Percentiles rank a stretch among this genome's conserved stretches.
Evolutionary conservation across 1,140 invertebrate genomes (phyloP).

Genomic region (Cydia fagiglandana): DNA sequence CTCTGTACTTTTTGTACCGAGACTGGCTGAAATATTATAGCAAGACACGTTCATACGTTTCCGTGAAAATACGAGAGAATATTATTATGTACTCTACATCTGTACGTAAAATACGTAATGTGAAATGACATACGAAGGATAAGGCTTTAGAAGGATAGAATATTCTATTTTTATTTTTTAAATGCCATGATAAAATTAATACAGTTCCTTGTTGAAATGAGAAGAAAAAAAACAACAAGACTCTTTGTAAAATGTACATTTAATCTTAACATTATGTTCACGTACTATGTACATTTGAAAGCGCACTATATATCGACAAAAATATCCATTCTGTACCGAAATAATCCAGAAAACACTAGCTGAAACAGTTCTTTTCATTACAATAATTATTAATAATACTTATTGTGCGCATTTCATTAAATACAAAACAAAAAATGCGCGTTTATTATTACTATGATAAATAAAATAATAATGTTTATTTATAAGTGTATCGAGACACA

Average conservation of each 20-base stretch:
- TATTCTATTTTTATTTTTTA: no score
- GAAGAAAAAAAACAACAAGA: constrained; percentile 45
- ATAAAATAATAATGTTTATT: constrained; percentile 17
- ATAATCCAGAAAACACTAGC: neutral
- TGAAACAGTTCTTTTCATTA: constrained; percentile 29
- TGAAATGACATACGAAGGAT: no score
- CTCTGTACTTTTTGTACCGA: no score
- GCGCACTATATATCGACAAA: constrained; percentile 71
- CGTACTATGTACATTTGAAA: constrained; percentile 74
- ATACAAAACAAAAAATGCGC: constrained; percentile 39
- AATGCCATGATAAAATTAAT: neutral
- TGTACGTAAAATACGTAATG: no score
- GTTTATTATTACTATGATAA: neutral
- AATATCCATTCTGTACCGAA: constrained; percentile 50
- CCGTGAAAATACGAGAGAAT: no score
- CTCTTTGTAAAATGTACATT: constrained; percentile 77
- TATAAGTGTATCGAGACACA: constrained; percentile 13
- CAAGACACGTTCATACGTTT: no score
- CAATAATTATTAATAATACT: constrained; percentile 31
- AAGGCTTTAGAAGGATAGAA: no score
- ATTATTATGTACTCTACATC: no score
- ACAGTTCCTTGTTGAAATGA: neutral
- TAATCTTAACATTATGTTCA: constrained; percentile 73
- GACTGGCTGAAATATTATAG: no score
- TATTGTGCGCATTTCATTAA: constrained; percentile 51